These are phyloP conservation scores for Temnothorax ravouxi DNA, from an alignment of 2,888 invertebrate genomes.

Conservation along the genomic window DNA sequence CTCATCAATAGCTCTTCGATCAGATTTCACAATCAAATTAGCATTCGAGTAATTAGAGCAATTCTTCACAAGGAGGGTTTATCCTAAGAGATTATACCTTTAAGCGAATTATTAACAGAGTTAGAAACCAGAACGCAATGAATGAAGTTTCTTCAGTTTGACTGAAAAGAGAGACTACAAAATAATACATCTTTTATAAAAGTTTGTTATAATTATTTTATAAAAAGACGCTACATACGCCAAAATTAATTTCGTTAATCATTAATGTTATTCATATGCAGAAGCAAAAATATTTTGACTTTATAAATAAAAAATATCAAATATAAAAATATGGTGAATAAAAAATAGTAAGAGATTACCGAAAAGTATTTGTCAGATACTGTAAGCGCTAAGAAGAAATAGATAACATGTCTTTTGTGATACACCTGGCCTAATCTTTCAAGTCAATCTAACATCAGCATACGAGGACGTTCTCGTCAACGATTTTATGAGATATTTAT, in stretches of 20 bases:
- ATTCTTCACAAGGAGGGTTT: not conserved
- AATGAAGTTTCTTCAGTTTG: not conserved
- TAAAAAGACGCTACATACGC: not conserved
- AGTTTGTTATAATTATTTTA: not conserved
- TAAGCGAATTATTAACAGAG: slow-evolving; percentile 29
- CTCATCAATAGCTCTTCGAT: not conserved
- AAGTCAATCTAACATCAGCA: not conserved
- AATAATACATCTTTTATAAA: too few species aligned
- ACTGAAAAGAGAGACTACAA: not conserved
- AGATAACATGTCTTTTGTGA: not conserved
- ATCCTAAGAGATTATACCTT: slow-evolving; percentile 21
- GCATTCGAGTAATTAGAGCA: not conserved
- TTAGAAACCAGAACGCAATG: not conserved
- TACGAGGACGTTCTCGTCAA: not conserved
- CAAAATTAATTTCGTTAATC: not conserved
- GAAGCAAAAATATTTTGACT: not conserved
- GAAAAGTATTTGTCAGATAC: not conserved
- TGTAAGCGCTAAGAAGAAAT: not conserved
- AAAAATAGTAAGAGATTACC: not conserved
- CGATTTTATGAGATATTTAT: not conserved
- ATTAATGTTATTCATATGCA: not conserved
- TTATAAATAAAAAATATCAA: not conserved
- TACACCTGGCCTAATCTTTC: not conserved
- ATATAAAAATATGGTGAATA: not conserved
- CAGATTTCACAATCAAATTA: slow-evolving; percentile 5